These are phyloP conservation scores for Meleagris gallopavo DNA, from an alignment of 2,113 vertebrate genomes.

Conservation along the genomic window DNA sequence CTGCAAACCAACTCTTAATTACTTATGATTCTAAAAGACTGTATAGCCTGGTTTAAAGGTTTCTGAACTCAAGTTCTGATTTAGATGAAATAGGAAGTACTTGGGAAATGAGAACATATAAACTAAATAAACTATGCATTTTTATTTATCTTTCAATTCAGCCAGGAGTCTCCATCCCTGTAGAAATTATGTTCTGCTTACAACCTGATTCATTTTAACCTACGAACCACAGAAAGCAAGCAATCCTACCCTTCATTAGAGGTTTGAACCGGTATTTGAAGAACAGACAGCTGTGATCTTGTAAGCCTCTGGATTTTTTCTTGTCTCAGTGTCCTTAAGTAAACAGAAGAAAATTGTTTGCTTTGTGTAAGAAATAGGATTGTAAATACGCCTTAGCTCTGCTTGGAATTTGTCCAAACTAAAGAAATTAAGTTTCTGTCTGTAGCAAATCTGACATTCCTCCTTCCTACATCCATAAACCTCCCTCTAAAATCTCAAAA, in stretches of 20 bases:
- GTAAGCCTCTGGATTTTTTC: conserved; percentile 47
- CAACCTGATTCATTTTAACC: conserved; percentile 59
- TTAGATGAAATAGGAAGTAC: background rate
- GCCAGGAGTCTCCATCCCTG: background rate
- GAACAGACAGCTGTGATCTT: conserved; percentile 35
- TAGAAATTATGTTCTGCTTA: conserved; percentile 56
- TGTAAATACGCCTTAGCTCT: conserved; percentile 1
- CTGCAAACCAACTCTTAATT: background rate
- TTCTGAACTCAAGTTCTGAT: background rate
- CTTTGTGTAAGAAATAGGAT: conserved; percentile 7
- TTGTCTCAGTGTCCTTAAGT: conserved; percentile 45
- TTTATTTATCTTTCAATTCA: conserved; percentile 20
- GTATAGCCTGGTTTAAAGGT: background rate
- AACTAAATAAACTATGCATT: background rate
- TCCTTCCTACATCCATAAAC: background rate
- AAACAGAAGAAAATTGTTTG: conserved; percentile 57
- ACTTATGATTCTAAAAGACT: background rate
- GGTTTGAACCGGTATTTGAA: conserved; percentile 47
- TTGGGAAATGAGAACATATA: background rate
- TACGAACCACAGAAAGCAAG: conserved; percentile 57
- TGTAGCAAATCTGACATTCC: background rate
- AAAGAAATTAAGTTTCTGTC: conserved; percentile 48
- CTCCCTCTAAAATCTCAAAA: background rate
- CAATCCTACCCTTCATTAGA: conserved; percentile 21
- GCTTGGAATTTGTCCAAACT: conserved; percentile 37